These are phyloP conservation scores for Hypotaenidia okinawae DNA, from an alignment of 2,797 vertebrate genomes.

Conservation along the genomic window DNA sequence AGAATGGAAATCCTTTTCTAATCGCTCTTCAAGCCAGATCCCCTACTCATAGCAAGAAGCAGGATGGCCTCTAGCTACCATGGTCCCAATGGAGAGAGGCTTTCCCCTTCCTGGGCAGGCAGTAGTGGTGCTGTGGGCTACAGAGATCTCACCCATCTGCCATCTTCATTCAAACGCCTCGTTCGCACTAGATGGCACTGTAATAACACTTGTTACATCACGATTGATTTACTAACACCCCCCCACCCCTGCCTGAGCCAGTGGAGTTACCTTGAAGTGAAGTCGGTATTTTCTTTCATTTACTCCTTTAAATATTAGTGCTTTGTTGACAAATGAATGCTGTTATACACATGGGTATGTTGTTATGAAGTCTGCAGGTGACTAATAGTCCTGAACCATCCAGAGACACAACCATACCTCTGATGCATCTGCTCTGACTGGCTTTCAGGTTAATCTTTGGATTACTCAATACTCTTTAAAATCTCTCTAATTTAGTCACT, in stretches of 20 bases:
- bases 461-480: neutral
- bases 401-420: neutral
- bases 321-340: neutral
- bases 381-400: neutral
- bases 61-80: neutral
- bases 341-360: neutral
- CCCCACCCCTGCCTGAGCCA: too few relatives aligned
- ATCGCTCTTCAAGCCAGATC: neutral
- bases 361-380: neutral
- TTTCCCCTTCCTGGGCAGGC: neutral
- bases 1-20: neutral
- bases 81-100: neutral
- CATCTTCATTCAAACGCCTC: neutral
- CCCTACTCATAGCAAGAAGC: neutral
- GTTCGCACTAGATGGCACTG: slow-evolving; percentile 40
- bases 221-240: neutral
- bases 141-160: neutral
- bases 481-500: neutral
- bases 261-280: neutral
- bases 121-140: neutral
- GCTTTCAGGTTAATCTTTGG: neutral
- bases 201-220: slow-evolving; percentile 36
- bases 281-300: neutral
- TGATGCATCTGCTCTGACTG: accelerated
- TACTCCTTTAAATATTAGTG: neutral